phyloP scores from a whole-genome alignment of 37 sponge, comb jelly and placozoan species.

The Beroe ovata region DNA sequence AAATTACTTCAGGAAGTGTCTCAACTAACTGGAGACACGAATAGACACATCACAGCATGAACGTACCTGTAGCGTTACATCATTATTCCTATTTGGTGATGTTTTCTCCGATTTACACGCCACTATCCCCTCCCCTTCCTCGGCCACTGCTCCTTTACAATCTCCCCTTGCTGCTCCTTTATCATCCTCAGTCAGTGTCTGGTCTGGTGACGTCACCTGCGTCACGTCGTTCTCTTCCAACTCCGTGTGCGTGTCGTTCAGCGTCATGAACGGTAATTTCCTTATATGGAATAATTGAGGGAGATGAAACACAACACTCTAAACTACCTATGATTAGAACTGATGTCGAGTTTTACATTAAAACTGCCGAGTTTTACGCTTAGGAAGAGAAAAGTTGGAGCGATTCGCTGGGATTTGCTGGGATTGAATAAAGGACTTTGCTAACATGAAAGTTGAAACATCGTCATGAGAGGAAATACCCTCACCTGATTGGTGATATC shows the following conservation, averaged over 20 bases:
- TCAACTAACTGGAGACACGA: neutral
- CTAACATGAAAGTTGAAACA: too few species aligned
- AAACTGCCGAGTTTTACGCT: too few species aligned
- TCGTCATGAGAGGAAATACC: too few species aligned
- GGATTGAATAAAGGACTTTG: too few species aligned
- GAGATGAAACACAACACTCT: neutral
- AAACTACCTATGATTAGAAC: too few species aligned
- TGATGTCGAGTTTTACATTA: too few species aligned
- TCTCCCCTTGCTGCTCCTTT: neutral
- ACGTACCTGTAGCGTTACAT: neutral
- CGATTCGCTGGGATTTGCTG: too few species aligned
- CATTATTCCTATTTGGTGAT: neutral
- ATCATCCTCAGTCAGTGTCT: neutral
- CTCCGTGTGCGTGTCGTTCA: slow-evolving; percentile 26
- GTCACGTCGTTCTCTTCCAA: neutral
- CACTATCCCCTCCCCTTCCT: neutral
- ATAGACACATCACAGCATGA: too few species aligned
- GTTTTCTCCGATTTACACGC: neutral
- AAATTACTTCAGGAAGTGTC: neutral
- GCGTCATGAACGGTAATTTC: slow-evolving; percentile 20
- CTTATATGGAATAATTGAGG: slow-evolving; percentile 2
- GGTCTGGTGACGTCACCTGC: neutral
- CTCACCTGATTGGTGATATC: slow-evolving; percentile 32
- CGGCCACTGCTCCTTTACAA: neutral
- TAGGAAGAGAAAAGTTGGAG: too few species aligned